Evolutionary conservation across 2,113 vertebrate species (phyloP), one percentile per base, ranked within the genome.

Genomic region (Psephotus haematonotus): DNA sequence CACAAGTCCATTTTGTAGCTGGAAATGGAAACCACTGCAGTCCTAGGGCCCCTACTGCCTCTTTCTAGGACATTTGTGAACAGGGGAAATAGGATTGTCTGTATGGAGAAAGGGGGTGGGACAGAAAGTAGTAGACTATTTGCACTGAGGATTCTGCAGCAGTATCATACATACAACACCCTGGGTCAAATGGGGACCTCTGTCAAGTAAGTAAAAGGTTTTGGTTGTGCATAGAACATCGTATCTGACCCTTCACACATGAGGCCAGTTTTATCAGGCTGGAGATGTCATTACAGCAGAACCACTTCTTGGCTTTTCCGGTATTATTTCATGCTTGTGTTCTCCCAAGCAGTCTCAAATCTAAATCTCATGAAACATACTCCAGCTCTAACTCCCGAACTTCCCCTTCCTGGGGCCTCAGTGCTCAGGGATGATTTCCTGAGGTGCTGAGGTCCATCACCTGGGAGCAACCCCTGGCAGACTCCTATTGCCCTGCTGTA

Each of bases 161-260:
- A 74, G 5, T 3, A 8, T 41, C 37, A 7, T 70, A 0, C 37
- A 6, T 67, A 0, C 24, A 49, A 60, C 35, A 60, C 12, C 13
- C 43, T 35, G 43, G 16, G 20, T 82, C 37, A 85, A 79, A 76
- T 4, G 41, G 44, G 41, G 35, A 62, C 24, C 33, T 79, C 65
- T 77, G 22, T 19, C 44, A 60, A 52, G 67, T 28, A 17, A 71
- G 8, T 47, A 77, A n/a, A 78, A 74, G 4, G 11, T 72, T 72
- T 82, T 79, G 52, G 22, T 57, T 1, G 0, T 23, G 11, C 3
- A 25, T 25, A 82, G 77, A 82, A 35, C 7, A 4, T 57, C 3
- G 0, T 27, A 41, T n/a, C 41, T 52, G 59, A 71, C 41, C 74
- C 75, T 44, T 24, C 69, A 82, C 33, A 29, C 19, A 67, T 44